Base-by-base conservation (phyloP, 2,888 invertebrate genomes). In the Campoplex nolae region DNA sequence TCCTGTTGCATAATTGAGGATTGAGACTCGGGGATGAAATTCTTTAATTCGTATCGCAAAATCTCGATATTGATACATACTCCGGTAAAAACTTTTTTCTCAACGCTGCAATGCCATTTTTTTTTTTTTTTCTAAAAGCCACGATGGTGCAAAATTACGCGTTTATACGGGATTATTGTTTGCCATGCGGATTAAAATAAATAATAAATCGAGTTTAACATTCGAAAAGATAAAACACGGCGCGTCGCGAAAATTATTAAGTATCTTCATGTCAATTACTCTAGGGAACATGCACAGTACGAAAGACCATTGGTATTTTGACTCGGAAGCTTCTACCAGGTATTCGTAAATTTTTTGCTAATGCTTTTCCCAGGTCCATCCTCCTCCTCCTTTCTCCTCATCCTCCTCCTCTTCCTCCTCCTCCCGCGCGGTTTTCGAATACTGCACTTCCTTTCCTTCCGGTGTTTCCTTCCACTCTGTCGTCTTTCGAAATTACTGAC, bases 261-360 rank as follows among this genome's bases (percentile, higher is more conserved):
- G 95, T 96, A 96, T 96, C 96, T 97, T 96, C 96, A 97, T 96
- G 97, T 97, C 97, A 97, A 97, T 97, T 97, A 97, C 96, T 96
- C 96, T 97, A 97, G 97, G 97, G 97, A 97, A 97, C 97, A 97
- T 96, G 92, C 76, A 88, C 85, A 84, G 84, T 88, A 88, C 87
- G 88, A 90, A 88, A 89, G 88, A 89, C 28, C 86, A 85, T 48
- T 45, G 86, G 87, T 78, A 70, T 80, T 86, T 85, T 77, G 82
- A 82, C 86, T 83, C 87, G 83, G 75, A 88, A 87, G 85, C 86
- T 87, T 88, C 83, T 87, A 83, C 87, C 89, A 87, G 85, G 81
- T 81, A 84, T 88, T 88, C 80, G 88, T 85, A 73, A 85, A 79
- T 89, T 87, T 87, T 90, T 91, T 90, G 85, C 88, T 85, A 89